phyloP scores from a whole-genome alignment of 2,113 vertebrate genomes.

The Coregonus clupeaformis region DNA sequence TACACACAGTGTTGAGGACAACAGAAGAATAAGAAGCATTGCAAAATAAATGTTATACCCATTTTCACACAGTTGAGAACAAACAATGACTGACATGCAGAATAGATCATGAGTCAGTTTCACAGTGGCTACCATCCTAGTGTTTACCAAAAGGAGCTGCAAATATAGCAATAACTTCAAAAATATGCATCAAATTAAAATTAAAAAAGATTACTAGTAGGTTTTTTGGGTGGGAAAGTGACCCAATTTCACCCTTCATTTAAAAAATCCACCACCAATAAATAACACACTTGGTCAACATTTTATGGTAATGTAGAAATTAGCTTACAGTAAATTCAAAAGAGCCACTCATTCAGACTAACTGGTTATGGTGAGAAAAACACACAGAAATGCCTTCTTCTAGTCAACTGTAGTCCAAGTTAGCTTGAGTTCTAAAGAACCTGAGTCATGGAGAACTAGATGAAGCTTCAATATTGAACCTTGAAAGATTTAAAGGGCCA shows the following conservation, averaged over 20 bases:
- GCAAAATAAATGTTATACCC: no score
- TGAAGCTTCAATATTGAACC: no score
- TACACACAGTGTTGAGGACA: no score
- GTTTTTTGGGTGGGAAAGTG: no score
- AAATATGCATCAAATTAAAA: no score
- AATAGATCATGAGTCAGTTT: not conserved
- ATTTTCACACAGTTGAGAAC: not conserved
- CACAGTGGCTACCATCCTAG: slow-evolving; percentile 44
- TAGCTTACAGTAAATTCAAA: not conserved
- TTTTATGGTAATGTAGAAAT: no score
- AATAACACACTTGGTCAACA: no score
- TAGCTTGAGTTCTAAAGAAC: not conserved
- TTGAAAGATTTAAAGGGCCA: not conserved
- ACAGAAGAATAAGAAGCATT: no score
- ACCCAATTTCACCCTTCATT: no score
- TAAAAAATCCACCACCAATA: no score
- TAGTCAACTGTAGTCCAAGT: not conserved
- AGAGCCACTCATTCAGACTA: not conserved
- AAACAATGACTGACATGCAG: not conserved
- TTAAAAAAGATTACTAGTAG: no score
- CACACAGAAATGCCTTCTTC: not conserved
- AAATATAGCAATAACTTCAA: not conserved
- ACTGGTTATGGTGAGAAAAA: not conserved
- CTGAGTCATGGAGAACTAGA: no score
- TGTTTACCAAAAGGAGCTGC: not conserved